Base-by-base conservation (phyloP, 2,797 vertebrate genomes). In the Aulostomus chinensis region DNA sequence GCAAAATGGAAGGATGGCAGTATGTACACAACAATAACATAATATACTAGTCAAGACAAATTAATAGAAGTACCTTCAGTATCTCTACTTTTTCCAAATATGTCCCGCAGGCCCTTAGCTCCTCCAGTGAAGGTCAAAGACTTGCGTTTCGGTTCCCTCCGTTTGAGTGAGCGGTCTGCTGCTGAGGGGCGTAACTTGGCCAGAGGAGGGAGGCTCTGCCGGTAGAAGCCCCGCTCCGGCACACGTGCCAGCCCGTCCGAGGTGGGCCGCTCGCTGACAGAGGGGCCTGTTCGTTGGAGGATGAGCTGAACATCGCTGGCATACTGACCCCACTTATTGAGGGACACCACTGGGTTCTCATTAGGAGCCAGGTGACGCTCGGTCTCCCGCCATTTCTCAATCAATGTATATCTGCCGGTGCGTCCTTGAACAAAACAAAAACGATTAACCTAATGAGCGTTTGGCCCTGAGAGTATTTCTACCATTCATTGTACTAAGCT, bases 251-350 rank as follows among this genome's bases (percentile, higher is more conserved):
- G 86, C 11, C 93, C 84, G 32, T 97, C 95, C 0, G 94, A 96
- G 0, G 89, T 93, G 5, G 94, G 94, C 8, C 94, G 78, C 84
- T 98, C 95, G 16, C 94, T 95, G 8, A 94, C 85, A 0, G 96
- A 97, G 0, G 96, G 96, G 25, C 96, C 95, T 0, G 96, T 98
- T 5, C 95, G 91, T 0, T 94, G 92, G 35, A 99, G 91, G 58
- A 99, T 94, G 16, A 99, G 91, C 87, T 98, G 96, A 10, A 99
- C 96, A 0, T 99, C 96, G 21, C 94, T 94, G 11, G 96, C 95
- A 21, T 98, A 97, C 68, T 98, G 96, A 0, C 97, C 97, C 97
- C 97, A 99, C 65, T 97, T 98, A 86, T 97, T 98, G 35, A 99
- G 88, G 7, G 96, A 97, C 18, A 95, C 92, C 59, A 98, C 92